Percentiles rank a stretch among this genome's conserved stretches.
Conservation (phyloP, 2,113 vertebrate species). For the Melospiza georgiana region DNA sequence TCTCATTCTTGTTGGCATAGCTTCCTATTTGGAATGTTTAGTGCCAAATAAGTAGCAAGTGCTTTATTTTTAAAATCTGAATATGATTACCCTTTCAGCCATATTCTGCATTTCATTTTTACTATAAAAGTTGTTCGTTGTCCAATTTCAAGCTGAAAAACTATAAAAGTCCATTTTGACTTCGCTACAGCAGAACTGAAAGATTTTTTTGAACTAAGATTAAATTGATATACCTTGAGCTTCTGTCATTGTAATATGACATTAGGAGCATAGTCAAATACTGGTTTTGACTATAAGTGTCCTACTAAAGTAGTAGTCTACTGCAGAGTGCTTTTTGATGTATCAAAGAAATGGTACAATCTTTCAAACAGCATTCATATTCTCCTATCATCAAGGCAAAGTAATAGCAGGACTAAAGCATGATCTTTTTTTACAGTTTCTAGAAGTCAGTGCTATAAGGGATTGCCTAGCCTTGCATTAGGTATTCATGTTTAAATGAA, state of each 20-base stretch:
- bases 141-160: conserved; percentile 53
- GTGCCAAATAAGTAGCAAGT: background rate
- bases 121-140: conserved; percentile 43
- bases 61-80: conserved; percentile 17
- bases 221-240: conserved; percentile 49
- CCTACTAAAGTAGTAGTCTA: conserved; percentile 45
- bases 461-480: background rate
- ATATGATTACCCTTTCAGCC: conserved; percentile 17
- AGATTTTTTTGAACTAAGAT: conserved; percentile 53
- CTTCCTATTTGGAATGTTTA: background rate
- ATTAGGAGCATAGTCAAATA: conserved; percentile 56
- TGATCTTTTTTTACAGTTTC: conserved; percentile 20
- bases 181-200: conserved; percentile 47
- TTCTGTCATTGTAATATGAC: conserved; percentile 56
- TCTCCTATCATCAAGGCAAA: conserved; percentile 51
- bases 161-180: conserved; percentile 59
- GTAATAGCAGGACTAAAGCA: conserved; percentile 34
- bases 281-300: conserved; percentile 47
- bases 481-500: conserved; percentile 28
- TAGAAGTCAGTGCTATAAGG: conserved; percentile 4
- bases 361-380: conserved; percentile 53
- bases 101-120: conserved; percentile 45
- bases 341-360: conserved; percentile 61
- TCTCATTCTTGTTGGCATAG: background rate
- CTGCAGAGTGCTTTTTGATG: conserved; percentile 61